Evolutionary conservation across 2,888 invertebrate species (phyloP), one percentile per base, ranked within the genome.

Genomic region (Dasysyrphus tricinctus): DNA sequence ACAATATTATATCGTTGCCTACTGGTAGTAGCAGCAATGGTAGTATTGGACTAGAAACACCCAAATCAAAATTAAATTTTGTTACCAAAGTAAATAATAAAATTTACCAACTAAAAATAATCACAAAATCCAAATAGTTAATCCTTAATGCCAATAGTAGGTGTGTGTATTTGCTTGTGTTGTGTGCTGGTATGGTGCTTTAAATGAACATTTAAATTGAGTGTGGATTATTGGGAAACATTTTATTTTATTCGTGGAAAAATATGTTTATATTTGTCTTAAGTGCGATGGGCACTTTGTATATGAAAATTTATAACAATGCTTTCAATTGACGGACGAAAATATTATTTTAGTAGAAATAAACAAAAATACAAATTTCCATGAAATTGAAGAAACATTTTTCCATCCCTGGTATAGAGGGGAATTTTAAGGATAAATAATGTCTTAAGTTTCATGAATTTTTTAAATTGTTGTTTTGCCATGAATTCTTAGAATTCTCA

Each of bases 11-110:
- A 32, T 2, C 14, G 24, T 2, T 24, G 24, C 24, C 24, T 24
- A 24, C 3, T 24, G 24, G 24, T 24, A 2, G 24, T 1, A 24
- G 3, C 24, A 2, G 2, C 14, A 54, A 8, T 14, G 14, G 14
- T 5, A 29, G 16, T 42, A 32, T 72, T 1, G n/a, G 8, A 59
- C 37, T 44, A 37, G 47, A 73, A 24, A 42, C 47, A 34, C 34
- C 72, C 32, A 72, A 57, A 72, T 72, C 72, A 72, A 72, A 72
- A 72, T 72, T 72, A 72, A 72, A 72, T 72, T 72, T 57, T 72
- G 44, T 57, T 34, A 47, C 72, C 72, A 44, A 34, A 72, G 59
- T 57, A 72, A 72, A 69, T 57, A 57, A 16, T 57, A 57, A 34
- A 57, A 57, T 57, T 57, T 57, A 57, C 34, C 57, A 34, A 57